Evolutionary conservation across 1,140 invertebrate genomes (phyloP).

Genomic region (Drosophila kanapiae): DNA sequence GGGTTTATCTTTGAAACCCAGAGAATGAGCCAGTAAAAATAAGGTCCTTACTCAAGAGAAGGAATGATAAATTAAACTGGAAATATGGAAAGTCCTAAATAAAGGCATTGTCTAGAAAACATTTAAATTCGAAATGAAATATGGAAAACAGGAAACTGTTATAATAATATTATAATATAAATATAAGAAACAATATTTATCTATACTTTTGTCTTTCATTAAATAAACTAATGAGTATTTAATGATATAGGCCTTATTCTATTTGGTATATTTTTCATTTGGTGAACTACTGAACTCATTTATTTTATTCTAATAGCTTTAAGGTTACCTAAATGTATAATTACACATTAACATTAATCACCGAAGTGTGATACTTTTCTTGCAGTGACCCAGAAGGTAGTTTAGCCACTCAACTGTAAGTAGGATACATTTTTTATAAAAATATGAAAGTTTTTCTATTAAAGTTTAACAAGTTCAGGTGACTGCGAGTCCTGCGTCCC

Average conservation of each 20-base stretch:
- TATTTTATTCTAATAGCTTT: too few species aligned
- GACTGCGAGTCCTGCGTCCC: slow-evolving; percentile 1
- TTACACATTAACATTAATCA: not conserved
- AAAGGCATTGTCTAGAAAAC: too few species aligned
- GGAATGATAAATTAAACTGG: too few species aligned
- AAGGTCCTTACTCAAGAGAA: not conserved
- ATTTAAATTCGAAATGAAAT: not conserved
- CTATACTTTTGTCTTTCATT: too few species aligned
- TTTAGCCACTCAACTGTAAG: not conserved
- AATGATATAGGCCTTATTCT: too few species aligned
- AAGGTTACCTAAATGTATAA: not conserved
- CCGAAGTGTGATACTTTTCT: not conserved
- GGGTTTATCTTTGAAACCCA: not conserved
- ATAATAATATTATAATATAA: too few species aligned
- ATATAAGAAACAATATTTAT: too few species aligned
- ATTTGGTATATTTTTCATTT: too few species aligned
- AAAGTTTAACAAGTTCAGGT: slow-evolving; percentile 25
- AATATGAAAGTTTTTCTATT: slow-evolving; percentile 29
- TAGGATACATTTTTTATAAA: slow-evolving; percentile 1
- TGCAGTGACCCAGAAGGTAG: not conserved
- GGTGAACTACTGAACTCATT: too few species aligned
- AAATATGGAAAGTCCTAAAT: not conserved
- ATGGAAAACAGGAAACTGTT: too few species aligned
- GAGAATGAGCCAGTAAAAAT: not conserved
- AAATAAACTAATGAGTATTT: too few species aligned